phyloP scores from a whole-genome alignment of 2,113 vertebrate genomes.

The Pedetes capensis region DNA sequence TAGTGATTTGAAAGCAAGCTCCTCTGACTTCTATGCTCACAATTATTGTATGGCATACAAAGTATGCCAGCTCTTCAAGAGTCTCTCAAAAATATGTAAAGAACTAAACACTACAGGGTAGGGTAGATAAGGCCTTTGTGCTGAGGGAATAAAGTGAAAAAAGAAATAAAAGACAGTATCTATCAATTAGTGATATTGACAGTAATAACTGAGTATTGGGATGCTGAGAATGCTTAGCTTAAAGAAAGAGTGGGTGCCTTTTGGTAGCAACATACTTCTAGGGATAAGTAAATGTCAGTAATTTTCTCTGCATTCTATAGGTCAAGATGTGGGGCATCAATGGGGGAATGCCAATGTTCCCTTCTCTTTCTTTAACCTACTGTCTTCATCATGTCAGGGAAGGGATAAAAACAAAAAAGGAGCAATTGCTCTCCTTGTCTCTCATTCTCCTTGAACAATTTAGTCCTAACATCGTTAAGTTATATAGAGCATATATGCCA shows the following conservation, averaged over 20 bases:
- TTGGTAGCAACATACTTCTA: background rate
- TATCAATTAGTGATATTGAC: constrained; percentile 20
- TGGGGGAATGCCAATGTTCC: background rate
- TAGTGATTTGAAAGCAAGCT: constrained; percentile 2
- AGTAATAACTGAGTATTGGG: constrained; percentile 29
- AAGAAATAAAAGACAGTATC: constrained; percentile 23
- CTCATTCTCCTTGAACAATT: background rate
- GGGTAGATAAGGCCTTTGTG: background rate
- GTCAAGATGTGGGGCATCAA: background rate
- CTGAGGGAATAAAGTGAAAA: background rate
- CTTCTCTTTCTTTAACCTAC: background rate
- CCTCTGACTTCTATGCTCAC: background rate
- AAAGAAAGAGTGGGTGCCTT: background rate
- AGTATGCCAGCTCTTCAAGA: background rate
- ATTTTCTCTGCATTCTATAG: background rate
- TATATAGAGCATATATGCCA: background rate
- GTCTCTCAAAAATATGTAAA: background rate
- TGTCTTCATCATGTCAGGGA: background rate
- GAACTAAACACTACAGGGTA: background rate
- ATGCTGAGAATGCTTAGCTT: background rate
- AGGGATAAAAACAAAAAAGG: background rate
- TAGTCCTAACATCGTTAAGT: background rate
- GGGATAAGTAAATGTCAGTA: background rate
- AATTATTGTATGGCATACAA: background rate
- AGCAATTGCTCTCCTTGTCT: background rate